Percentiles rank a stretch among this genome's conserved stretches.
These are phyloP conservation scores for Cepaea nemoralis DNA, from an alignment of 1,140 invertebrate species.

Conservation along the genomic window DNA sequence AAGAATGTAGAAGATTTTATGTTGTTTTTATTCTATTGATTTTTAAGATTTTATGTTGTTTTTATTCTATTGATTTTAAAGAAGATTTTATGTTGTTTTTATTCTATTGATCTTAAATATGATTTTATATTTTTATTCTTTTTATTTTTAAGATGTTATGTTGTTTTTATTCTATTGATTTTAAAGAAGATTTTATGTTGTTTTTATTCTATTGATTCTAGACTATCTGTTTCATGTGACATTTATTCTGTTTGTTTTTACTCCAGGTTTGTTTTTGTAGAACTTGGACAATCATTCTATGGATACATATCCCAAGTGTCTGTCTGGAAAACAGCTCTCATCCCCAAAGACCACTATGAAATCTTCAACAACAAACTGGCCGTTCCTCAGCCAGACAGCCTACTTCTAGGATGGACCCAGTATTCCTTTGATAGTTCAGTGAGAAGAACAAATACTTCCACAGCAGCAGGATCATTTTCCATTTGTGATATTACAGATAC, in stretches of 20 bases:
- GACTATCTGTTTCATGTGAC: too few species aligned
- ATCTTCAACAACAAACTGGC: not conserved
- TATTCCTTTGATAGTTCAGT: slow-evolving; percentile 3
- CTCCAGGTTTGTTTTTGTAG: slow-evolving; percentile 7
- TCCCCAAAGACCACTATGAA: not conserved
- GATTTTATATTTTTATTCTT: too few species aligned
- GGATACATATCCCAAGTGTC: slow-evolving; percentile 27
- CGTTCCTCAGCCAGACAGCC: not conserved
- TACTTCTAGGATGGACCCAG: slow-evolving; percentile 19
- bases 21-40: too few species aligned
- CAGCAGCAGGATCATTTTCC: not conserved
- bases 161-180: too few species aligned
- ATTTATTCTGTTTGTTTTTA: not conserved
- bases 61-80: too few species aligned
- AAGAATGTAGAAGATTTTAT: too few species aligned
- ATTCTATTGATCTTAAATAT: too few species aligned
- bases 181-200: too few species aligned
- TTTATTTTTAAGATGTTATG: too few species aligned
- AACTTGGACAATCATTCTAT: slow-evolving; percentile 17
- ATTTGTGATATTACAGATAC: not conserved
- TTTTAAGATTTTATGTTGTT: too few species aligned
- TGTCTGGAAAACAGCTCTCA: slow-evolving; percentile 19
- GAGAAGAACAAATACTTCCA: not conserved
- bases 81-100: too few species aligned
- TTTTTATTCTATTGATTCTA: too few species aligned